These are phyloP conservation scores for Amorpha juglandis DNA, from an alignment of 2,888 invertebrate genomes.

Conservation along the genomic window DNA sequence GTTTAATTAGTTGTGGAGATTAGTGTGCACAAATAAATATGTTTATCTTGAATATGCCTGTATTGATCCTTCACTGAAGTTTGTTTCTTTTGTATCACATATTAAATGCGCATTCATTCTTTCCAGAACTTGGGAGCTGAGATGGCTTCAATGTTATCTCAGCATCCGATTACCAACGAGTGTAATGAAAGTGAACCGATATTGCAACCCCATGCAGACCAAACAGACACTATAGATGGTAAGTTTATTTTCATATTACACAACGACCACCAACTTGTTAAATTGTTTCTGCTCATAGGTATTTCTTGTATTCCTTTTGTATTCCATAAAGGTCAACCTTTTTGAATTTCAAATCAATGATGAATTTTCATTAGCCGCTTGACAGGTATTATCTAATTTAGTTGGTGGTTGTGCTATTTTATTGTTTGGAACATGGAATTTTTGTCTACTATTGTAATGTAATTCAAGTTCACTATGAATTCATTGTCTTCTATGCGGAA, in stretches of 20 bases:
- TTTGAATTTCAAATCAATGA: slow-evolving; percentile 38
- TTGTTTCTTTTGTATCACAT: not conserved
- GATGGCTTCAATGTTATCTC: slow-evolving; percentile 86
- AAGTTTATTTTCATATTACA: slow-evolving; percentile 64
- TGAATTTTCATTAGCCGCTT: slow-evolving; percentile 29
- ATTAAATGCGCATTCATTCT: slow-evolving; percentile 20
- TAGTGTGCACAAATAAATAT: too few species aligned
- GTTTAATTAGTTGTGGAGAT: too few species aligned
- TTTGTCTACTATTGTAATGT: slow-evolving; percentile 42
- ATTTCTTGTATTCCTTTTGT: slow-evolving; percentile 9
- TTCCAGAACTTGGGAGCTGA: slow-evolving; percentile 86
- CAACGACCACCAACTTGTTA: slow-evolving; percentile 39
- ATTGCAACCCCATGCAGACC: slow-evolving; percentile 87
- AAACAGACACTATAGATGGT: slow-evolving; percentile 90
- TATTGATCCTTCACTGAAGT: not conserved
- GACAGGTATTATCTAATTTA: slow-evolving; percentile 32
- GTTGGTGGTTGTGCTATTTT: slow-evolving; percentile 44
- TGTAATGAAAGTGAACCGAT: slow-evolving; percentile 85
- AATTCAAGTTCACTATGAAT: slow-evolving; percentile 29
- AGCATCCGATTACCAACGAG: slow-evolving; percentile 86
- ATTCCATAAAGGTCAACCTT: slow-evolving; percentile 34
- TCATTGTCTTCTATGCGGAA: not conserved
- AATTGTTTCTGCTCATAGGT: slow-evolving; percentile 14
- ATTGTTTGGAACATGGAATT: slow-evolving; percentile 37
- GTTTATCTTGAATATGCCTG: too few species aligned